Evolutionary conservation across 2,888 invertebrate genomes (phyloP).

Genomic region (Boloria selene): DNA sequence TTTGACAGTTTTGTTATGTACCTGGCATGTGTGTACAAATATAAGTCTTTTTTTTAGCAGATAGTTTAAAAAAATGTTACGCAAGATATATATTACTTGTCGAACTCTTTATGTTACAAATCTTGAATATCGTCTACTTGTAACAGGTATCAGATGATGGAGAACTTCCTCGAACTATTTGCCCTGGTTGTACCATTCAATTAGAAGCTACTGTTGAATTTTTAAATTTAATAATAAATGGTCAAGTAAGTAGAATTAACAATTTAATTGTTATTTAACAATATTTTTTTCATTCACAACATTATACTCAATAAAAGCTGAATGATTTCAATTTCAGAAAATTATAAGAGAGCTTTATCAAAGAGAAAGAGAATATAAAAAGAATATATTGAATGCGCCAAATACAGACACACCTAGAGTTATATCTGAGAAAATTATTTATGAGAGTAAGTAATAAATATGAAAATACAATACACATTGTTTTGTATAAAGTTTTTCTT

Average conservation of each 20-base stretch:
- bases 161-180: conserved; percentile 86
- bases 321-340: conserved; percentile 61
- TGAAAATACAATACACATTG: too few relatives aligned
- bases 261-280: neutral
- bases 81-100: neutral
- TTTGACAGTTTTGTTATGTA: conserved; percentile 41
- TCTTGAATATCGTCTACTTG: neutral
- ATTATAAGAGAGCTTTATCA: conserved; percentile 64
- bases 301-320: neutral
- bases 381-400: conserved; percentile 48
- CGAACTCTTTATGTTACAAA: neutral
- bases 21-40: neutral
- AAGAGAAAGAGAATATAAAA: conserved; percentile 69
- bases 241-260: conserved; percentile 76
- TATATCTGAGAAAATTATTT: conserved; percentile 62
- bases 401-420: conserved; percentile 50
- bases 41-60: neutral
- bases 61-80: neutral
- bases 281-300: neutral
- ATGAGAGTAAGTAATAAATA: conserved; percentile 62
- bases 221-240: conserved; percentile 86
- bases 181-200: conserved; percentile 89
- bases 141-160: conserved; percentile 85
- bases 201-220: conserved; percentile 88
- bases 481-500: too few relatives aligned